These are phyloP conservation scores for Austrofundulus limnaeus DNA, from an alignment of 2,113 vertebrate genomes.

Conservation along the genomic window DNA sequence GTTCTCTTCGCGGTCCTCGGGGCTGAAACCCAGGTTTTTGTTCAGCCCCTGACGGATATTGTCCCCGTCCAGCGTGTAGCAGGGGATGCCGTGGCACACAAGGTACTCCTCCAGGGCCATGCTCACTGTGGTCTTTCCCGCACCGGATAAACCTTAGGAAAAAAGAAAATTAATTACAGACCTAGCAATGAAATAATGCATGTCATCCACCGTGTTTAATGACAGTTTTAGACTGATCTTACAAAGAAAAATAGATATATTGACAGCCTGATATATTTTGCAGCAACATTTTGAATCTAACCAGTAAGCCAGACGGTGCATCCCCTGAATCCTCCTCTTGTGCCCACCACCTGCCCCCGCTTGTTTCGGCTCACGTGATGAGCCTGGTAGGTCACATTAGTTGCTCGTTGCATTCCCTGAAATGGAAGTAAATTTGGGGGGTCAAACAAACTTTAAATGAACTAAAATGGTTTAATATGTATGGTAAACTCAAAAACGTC, in stretches of 20 bases:
- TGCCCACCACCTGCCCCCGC: conserved; percentile 95
- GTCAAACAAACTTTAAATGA: neutral
- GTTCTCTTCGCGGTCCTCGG: conserved; percentile 96
- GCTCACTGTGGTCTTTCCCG: conserved; percentile 97
- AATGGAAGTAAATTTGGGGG: neutral
- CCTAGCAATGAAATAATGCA: too few species aligned
- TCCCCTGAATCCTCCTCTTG: conserved; percentile 94
- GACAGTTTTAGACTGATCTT: too few species aligned
- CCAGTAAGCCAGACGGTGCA: conserved; percentile 98
- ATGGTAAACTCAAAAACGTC: too few species aligned
- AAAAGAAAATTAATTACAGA: neutral
- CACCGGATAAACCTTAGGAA: conserved; percentile 88
- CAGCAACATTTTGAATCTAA: conserved; percentile 55
- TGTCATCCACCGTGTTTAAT: too few species aligned
- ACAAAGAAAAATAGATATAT: too few species aligned
- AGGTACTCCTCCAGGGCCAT: conserved; percentile 98
- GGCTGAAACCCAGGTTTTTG: conserved; percentile 95
- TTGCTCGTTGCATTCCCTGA: conserved; percentile 95
- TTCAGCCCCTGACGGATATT: conserved; percentile 98
- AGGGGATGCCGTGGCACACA: conserved; percentile 96
- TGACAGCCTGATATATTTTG: too few species aligned
- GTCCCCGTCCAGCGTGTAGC: conserved; percentile 96
- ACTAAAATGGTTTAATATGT: too few species aligned
- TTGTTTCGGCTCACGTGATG: conserved; percentile 98
- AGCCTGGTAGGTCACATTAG: conserved; percentile 98